These are phyloP conservation scores for Spinus pinus DNA, from an alignment of 2,797 vertebrate genomes.

Conservation along the genomic window DNA sequence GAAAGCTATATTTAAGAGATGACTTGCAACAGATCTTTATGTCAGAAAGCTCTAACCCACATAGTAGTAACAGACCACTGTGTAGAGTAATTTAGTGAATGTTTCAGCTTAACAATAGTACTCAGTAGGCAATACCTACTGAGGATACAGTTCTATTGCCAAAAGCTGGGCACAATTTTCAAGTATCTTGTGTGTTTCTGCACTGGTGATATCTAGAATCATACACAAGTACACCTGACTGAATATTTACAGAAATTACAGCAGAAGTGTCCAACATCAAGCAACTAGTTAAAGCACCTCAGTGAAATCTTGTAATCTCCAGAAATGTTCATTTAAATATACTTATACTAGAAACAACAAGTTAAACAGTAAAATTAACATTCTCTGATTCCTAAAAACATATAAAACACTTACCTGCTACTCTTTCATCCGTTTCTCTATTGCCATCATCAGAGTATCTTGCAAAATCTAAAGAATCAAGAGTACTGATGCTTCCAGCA, in stretches of 20 bases:
- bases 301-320: background rate
- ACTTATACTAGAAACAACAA: background rate
- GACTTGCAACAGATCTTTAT: background rate
- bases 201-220: background rate
- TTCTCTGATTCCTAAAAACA: background rate
- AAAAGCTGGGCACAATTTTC: background rate
- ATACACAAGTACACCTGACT: background rate
- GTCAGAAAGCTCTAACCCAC: background rate
- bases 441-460: constrained; percentile 99
- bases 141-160: background rate
- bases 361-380: background rate
- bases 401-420: constrained; percentile 85
- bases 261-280: background rate
- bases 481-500: constrained; percentile 96
- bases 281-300: background rate
- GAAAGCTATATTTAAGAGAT: background rate
- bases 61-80: background rate
- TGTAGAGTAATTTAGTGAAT: background rate
- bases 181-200: background rate
- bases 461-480: constrained; percentile 98
- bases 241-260: background rate
- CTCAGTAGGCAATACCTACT: background rate
- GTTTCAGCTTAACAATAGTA: background rate
- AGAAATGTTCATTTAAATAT: background rate
- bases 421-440: constrained; percentile 92